phyloP scores from a whole-genome alignment of 2,888 invertebrate genomes.

The Coleophora flavipennella region DNA sequence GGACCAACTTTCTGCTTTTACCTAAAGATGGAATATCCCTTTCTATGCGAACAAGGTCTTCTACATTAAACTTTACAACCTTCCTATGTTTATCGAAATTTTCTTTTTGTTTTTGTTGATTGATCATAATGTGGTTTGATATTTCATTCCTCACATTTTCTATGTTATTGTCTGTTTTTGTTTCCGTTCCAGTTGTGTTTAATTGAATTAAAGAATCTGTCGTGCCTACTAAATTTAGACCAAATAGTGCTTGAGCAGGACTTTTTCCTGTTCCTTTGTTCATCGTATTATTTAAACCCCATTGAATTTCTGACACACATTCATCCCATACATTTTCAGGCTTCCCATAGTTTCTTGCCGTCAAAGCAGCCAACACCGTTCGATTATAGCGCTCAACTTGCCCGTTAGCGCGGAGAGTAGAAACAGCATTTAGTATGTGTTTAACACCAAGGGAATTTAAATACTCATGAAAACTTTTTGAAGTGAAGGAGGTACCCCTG shows the following conservation, averaged over 20 bases:
- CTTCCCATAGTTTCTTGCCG: conserved; percentile 4
- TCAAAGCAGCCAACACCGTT: conserved; percentile 6
- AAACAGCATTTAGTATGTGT: conserved; percentile 1
- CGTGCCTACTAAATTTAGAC: not conserved
- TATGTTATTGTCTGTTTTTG: not conserved
- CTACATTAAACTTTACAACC: not conserved
- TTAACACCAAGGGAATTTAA: not conserved
- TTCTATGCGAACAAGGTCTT: not conserved
- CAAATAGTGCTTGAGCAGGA: conserved; percentile 5
- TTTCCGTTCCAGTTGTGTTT: not conserved
- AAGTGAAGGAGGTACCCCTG: not conserved
- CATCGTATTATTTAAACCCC: conserved; percentile 7
- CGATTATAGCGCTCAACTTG: conserved; percentile 6
- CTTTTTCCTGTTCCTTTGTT: conserved; percentile 8
- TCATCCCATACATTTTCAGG: conserved; percentile 6
- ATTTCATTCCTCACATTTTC: not conserved
- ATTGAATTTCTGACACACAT: conserved; percentile 5
- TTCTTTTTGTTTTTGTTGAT: not conserved
- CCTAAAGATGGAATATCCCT: not conserved
- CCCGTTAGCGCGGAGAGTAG: conserved; percentile 1
- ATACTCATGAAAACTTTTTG: not conserved
- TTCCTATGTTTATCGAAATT: not conserved
- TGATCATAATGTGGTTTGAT: not conserved
- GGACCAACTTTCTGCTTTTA: not conserved
- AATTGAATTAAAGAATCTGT: not conserved